Evolutionary conservation across 2,113 vertebrate species (phyloP).

Genomic region (Piaya cayana): DNA sequence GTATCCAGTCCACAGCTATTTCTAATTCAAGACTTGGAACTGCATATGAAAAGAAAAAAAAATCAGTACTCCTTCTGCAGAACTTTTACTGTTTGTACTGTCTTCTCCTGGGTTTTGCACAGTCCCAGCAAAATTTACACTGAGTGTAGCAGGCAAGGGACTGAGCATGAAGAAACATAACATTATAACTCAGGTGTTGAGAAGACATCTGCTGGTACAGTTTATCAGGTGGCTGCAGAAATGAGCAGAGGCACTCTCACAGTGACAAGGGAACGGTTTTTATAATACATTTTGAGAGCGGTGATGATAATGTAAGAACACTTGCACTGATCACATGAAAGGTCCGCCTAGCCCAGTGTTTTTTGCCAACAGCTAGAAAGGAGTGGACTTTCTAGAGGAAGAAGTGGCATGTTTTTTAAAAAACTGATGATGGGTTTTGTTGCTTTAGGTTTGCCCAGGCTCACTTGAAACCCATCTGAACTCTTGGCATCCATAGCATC

Average conservation of each 20-base stretch:
- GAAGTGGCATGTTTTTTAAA: not conserved
- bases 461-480: not conserved
- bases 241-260: not conserved
- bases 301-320: not conserved
- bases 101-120: not conserved
- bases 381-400: not conserved
- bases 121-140: not conserved
- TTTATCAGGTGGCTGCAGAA: not conserved
- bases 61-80: not conserved
- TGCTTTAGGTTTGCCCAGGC: not conserved
- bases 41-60: not conserved
- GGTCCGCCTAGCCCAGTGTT: not conserved
- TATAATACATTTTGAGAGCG: not conserved
- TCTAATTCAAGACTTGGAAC: not conserved
- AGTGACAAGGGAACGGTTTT: not conserved
- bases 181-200: not conserved
- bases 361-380: not conserved
- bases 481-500: not conserved
- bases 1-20: not conserved
- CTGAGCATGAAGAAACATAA: not conserved
- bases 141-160: not conserved
- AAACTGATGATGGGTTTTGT: not conserved
- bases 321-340: not conserved
- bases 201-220: not conserved
- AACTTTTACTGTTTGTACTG: not conserved